phyloP scores from a whole-genome alignment of 2,113 vertebrate genomes.

The Silurus asotus region DNA sequence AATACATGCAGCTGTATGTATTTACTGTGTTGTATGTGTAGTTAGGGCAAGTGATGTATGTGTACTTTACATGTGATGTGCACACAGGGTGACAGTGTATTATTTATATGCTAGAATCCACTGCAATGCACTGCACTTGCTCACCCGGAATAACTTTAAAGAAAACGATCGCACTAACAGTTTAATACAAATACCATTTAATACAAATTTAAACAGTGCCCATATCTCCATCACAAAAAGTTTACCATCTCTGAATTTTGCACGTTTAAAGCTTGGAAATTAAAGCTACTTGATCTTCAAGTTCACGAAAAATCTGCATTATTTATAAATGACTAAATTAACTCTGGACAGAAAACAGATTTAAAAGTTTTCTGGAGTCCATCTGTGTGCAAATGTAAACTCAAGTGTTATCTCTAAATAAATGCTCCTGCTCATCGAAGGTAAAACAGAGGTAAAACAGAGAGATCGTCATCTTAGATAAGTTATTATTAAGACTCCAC shows the following conservation, averaged over 20 bases:
- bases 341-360: not conserved
- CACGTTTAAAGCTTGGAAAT: not conserved
- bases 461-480: not conserved
- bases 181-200: not conserved
- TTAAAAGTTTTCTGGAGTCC: too few species aligned
- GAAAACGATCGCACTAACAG: not conserved
- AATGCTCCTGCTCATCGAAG: not conserved
- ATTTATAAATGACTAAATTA: not conserved
- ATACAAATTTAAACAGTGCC: not conserved
- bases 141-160: not conserved
- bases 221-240: not conserved
- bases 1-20: conserved; percentile 7
- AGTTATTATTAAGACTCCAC: not conserved
- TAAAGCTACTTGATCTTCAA: not conserved
- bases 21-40: not conserved
- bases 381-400: not conserved
- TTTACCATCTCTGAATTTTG: not conserved
- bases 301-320: too few species aligned
- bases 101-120: not conserved
- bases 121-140: not conserved
- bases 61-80: not conserved
- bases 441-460: not conserved
- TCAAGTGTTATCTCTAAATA: not conserved
- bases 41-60: not conserved
- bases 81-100: not conserved